Base-by-base conservation (phyloP, 2,113 vertebrate genomes). In the Brachionichthys hirsutus region DNA sequence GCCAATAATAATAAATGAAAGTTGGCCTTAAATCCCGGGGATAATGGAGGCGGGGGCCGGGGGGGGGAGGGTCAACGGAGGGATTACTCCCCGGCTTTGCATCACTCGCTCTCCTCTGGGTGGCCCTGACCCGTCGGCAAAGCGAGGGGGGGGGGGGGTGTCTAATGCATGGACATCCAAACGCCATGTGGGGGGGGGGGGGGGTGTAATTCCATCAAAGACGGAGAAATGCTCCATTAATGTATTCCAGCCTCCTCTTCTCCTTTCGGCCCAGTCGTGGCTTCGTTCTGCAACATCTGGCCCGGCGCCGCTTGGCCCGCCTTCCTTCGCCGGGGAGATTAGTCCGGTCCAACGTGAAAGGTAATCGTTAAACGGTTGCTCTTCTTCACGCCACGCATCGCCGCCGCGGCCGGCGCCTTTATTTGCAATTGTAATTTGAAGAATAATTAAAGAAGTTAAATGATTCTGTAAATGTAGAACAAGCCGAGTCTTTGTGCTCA, bases 171-270 rank as follows among this genome's bases (percentile, higher is more conserved):
- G 89, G 93, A 95, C 93, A 93, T 95, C 97, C 94, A 94, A 93
- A 94, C 93, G 88, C 85, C 92, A 92, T 92, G 84, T 84, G 40
- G 89, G 89, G 93, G 90, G 91, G 91, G 92, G 94, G 5, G n/a
- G 91, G 93, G 93, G 92, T 90, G 93, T 98, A 98, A 98, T 97
- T 94, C 96, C 95, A 95, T 97, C 96, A 97, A 98, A 97, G 95
- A 86, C 91, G 85, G 68, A 90, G 90, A 96, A 95, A 95, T 94
- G 90, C 94, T 89, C 91, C 94, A 97, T 96, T 97, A 95, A 98
- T 98, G 94, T 98, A 98, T 97, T 96, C 95, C 89, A 92, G 92
- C 92, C 92, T 92, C 70, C 74, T 83, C 12, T 74, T 78, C 80
- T 84, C 47, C 68, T 86, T 83, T 49, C 61, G 78, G 63, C 62